Evolutionary conservation across 2,113 vertebrate genomes (phyloP).

Genomic region (Ciconia stormi): DNA sequence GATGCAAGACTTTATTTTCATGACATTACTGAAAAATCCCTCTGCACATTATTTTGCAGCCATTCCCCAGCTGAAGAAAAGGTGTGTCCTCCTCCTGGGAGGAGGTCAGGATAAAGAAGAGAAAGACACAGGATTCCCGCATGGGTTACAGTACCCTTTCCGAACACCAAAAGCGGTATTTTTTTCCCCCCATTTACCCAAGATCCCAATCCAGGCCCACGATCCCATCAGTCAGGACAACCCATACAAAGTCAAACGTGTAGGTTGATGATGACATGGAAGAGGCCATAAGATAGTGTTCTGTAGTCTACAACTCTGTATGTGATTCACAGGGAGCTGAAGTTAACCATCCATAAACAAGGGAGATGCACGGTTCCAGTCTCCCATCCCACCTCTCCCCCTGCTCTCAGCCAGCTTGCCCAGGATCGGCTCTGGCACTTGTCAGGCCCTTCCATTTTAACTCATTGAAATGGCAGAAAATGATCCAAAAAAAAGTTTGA

Average conservation of each 20-base stretch:
- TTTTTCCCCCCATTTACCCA: not conserved
- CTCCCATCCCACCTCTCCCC: not conserved
- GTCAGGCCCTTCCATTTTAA: not conserved
- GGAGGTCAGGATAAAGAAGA: not conserved
- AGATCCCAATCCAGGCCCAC: not conserved
- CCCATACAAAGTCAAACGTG: not conserved
- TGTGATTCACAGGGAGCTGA: not conserved
- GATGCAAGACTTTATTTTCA: accelerated
- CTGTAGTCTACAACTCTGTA: not conserved
- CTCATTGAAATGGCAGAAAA: not conserved
- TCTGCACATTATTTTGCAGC: not conserved
- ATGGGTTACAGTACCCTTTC: too few species aligned
- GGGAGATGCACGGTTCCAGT: not conserved
- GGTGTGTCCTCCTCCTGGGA: too few species aligned
- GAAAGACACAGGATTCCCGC: too few species aligned
- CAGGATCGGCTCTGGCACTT: not conserved
- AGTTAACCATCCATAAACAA: not conserved
- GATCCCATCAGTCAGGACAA: not conserved
- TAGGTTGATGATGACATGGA: not conserved
- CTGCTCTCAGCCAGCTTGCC: not conserved
- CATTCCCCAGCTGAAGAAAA: not conserved
- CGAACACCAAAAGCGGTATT: not conserved
- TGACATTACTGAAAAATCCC: not conserved
- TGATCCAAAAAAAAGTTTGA: not conserved
- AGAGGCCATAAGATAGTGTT: not conserved